These are phyloP conservation scores for Synanthedon formicaeformis DNA, from an alignment of 2,888 invertebrate species.

Conservation along the genomic window DNA sequence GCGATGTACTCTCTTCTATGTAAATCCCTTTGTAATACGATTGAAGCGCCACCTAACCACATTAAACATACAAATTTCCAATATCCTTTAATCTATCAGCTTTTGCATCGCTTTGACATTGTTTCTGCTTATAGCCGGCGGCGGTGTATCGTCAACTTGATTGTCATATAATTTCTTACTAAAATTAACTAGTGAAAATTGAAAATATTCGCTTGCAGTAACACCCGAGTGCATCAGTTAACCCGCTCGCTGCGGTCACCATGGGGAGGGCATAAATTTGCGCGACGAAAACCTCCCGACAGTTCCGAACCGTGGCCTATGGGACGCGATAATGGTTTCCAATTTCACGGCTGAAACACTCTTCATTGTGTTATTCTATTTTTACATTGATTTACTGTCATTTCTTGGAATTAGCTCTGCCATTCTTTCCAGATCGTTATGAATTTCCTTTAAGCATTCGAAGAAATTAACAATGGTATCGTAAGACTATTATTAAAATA, in stretches of 20 bases:
- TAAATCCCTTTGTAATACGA: no score
- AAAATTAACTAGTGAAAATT: no score
- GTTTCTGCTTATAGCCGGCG: no score
- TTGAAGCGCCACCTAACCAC: no score
- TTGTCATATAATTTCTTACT: no score
- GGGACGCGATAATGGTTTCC: constrained; percentile 30
- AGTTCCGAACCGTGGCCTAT: constrained; percentile 23
- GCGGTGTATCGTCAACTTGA: no score
- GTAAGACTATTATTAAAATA: no score
- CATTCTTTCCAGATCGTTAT: background rate
- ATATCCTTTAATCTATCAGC: no score
- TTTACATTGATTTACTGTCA: background rate
- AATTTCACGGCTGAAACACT: constrained; percentile 26
- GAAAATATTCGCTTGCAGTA: constrained; percentile 6
- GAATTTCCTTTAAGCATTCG: no score
- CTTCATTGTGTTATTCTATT: constrained; percentile 10
- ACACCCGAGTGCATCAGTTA: constrained; percentile 8
- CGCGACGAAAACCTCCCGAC: constrained; percentile 29
- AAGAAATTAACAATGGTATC: no score
- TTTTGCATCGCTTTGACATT: background rate
- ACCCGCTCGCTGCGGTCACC: constrained; percentile 1
- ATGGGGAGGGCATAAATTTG: constrained; percentile 34
- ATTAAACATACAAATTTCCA: no score
- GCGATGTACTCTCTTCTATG: no score
- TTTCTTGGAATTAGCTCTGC: background rate